phyloP scores from a whole-genome alignment of 2,113 vertebrate species.

The Macrotus californicus region DNA sequence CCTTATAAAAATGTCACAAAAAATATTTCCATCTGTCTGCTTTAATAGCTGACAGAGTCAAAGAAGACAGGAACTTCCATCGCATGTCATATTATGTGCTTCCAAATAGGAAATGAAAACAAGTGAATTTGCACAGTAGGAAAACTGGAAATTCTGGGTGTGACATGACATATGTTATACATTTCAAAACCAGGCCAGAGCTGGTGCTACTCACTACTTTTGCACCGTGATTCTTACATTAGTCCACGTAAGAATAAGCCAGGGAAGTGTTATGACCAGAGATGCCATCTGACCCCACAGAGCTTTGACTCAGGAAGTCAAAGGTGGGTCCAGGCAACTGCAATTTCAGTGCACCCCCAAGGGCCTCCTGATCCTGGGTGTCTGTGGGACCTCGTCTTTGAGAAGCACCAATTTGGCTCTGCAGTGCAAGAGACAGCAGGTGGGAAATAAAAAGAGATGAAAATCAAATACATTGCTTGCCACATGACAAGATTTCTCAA shows the following conservation, averaged over 20 bases:
- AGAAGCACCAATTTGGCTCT: background rate
- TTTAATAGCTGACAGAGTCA: background rate
- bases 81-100: background rate
- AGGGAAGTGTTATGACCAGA: background rate
- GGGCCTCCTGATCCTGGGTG: background rate
- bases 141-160: background rate
- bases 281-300: background rate
- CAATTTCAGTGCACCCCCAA: background rate
- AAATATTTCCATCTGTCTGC: background rate
- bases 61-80: background rate
- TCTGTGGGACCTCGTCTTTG: background rate
- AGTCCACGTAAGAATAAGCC: background rate
- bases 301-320: background rate
- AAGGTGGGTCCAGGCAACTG: background rate
- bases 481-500: background rate
- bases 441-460: background rate
- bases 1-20: conserved; percentile 4
- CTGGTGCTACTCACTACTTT: background rate
- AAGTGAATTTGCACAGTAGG: background rate
- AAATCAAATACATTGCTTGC: background rate
- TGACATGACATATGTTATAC: background rate
- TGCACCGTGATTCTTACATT: background rate
- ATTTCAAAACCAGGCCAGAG: background rate
- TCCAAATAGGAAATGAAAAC: background rate
- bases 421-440: background rate